Percentiles rank a stretch among this genome's conserved stretches.
phyloP scores from a whole-genome alignment of 2,113 vertebrate genomes.

The Vidua macroura region DNA sequence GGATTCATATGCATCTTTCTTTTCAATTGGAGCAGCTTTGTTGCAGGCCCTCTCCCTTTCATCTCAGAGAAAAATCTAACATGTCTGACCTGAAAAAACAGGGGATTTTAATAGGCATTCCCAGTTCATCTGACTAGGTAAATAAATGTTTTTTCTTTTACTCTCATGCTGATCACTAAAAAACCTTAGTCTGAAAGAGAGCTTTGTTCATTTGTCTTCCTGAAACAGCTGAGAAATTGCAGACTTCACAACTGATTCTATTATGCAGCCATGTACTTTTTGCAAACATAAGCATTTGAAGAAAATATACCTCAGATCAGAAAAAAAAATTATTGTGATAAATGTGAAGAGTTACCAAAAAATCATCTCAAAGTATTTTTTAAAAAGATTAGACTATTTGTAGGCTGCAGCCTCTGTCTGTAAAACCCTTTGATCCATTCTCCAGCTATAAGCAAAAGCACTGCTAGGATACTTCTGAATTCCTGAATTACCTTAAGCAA shows the following conservation, averaged over 20 bases:
- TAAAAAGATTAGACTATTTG: background rate
- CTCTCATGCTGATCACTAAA: conserved; percentile 77
- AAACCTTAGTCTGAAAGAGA: background rate
- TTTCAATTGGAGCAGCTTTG: conserved; percentile 78
- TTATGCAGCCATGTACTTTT: background rate
- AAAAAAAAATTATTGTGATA: background rate
- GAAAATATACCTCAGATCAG: conserved; percentile 7
- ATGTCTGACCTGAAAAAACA: conserved; percentile 67
- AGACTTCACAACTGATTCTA: background rate
- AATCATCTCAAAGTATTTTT: background rate
- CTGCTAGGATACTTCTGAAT: background rate
- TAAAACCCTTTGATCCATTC: background rate
- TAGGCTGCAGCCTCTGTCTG: background rate
- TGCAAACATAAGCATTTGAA: background rate
- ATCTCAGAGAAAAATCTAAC: conserved; percentile 75
- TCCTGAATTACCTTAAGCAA: background rate
- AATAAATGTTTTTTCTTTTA: conserved; percentile 69
- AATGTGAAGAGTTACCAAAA: background rate
- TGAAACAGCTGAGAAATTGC: background rate
- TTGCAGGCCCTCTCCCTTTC: conserved; percentile 77
- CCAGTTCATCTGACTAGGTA: conserved; percentile 75
- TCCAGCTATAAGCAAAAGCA: background rate
- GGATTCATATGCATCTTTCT: conserved; percentile 82
- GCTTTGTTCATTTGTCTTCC: conserved; percentile 3
- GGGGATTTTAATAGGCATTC: conserved; percentile 58